Base-by-base conservation (phyloP, 1,140 invertebrate species). In the Orchesella cincta region DNA sequence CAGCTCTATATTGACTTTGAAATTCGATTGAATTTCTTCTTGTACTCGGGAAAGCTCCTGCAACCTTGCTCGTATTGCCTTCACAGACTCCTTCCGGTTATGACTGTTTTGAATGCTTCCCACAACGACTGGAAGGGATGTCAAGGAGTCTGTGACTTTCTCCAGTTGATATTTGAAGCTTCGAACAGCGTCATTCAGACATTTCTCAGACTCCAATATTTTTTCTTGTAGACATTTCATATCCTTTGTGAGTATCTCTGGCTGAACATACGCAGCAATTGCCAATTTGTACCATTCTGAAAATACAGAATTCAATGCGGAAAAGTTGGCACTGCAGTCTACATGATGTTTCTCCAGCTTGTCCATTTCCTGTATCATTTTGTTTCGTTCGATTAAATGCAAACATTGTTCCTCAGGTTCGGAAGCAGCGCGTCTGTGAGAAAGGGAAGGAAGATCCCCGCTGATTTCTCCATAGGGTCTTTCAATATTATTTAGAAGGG, bases 231-330 rank as follows among this genome's bases (percentile, higher is more conserved):
- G 89, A 73, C 83, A 86, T 18, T 87, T 86, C 70, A 92, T 87
- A 84, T 93, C 92, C 83, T 91, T 91, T 81, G 92, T 89, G 20
- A 93, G 86, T 81, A 93, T 93, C 83, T 91, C 81, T 3, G 89
- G 89, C 84, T 93, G 90, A 46, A 93, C 84, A 83, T 89, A 92
- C 31, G 92, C 89, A 1, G 92, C 92, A 83, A 93, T 92, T 14
- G 92, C 92, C 87, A 92, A 91, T 86, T 93, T 93, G 83, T 92
- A 93, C 92, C 92, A 93, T 85, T 94, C 92, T 8, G 91, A 91
- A 54, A 93, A 85, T 81, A 88, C 89, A 81, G 90, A 90, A 23
- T 91, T 85, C 72, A 90, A 89, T n/a, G 88, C 88, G 23, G 91
- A 89, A 1, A 89, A 86, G 14, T 90, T 89, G 78, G 87, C 86